Base-by-base conservation (phyloP, 2,797 vertebrate genomes). In the Lacerta bilineata region DNA sequence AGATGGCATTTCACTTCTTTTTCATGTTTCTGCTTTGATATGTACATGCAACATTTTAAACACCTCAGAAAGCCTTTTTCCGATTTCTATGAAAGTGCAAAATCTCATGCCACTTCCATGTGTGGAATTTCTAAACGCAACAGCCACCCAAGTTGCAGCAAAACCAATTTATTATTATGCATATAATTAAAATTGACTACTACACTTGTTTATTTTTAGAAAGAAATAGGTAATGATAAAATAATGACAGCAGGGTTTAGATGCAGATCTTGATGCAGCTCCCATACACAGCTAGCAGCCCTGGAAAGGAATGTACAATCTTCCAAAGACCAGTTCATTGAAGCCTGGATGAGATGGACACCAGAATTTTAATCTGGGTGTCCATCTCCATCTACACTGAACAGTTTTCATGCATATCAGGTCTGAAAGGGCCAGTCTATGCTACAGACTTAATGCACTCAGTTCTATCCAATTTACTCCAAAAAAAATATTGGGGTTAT, bases 1-100 rank as follows among this genome's bases (percentile, higher is more conserved):
- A 84, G 27, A 85, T 7, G 4, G 2, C n/a, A 85, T 7, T 43
- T 87, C 61, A 55, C 59, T 87, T 41, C 46, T 61, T 88, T 85
- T 80, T 75, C 36, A 39, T 71, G 27, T 72, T 13, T 3, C 8
- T 66, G 79, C 1, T 50, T 86, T 66, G 0, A 43, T 72, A 1
- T 68, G 6, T 55, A n/a, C 71, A 43, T 87, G 74, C 81, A 89
- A 64, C 10, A 83, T 91, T 82, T n/a, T 46, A 87, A 89, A 2
- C 3, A 0, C 36, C 8, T 83, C 84, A 76, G 68, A 25, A 92
- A 87, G 83, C 11, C 59, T 50, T 85, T 76, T 29, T 64, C 13
- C 17, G 78, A 76, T 80, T 90, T 41, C 36, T 46, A 27, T 68
- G 25, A 1, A 76, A 64, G 20, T 80, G 36, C 27, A 61, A 36